phyloP scores from a whole-genome alignment of 2,888 invertebrate species.

The Synergus gifuensis region DNA sequence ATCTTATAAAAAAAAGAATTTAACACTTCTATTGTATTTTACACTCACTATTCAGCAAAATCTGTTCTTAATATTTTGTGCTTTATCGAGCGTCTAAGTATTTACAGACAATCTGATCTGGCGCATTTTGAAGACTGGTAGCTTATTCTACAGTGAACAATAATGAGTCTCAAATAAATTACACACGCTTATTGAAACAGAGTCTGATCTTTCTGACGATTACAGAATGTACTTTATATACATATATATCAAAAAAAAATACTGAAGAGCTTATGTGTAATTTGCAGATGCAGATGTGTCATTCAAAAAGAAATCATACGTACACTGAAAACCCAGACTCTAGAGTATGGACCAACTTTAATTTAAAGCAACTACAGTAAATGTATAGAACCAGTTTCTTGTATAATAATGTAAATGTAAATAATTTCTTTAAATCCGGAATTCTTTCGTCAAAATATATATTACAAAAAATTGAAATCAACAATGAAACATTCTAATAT shows the following conservation, averaged over 20 bases:
- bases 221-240: background rate
- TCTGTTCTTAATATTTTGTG: background rate
- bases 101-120: background rate
- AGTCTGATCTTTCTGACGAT: constrained; percentile 2
- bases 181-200: background rate
- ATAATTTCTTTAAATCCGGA: background rate
- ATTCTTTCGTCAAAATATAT: background rate
- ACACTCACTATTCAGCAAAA: background rate
- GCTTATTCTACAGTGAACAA: background rate
- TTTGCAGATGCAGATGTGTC: background rate
- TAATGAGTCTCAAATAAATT: background rate
- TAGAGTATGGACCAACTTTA: background rate
- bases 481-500: background rate
- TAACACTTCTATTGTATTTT: background rate
- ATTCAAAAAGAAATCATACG: background rate
- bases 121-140: background rate
- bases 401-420: too few species aligned
- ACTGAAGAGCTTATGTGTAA: background rate
- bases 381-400: background rate
- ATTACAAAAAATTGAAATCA: too few species aligned
- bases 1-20: background rate
- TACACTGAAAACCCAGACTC: background rate
- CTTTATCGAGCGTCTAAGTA: background rate
- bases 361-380: background rate
- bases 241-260: background rate